These are phyloP conservation scores for Andrena chrysosceles DNA, from an alignment of 2,888 invertebrate genomes.

Conservation along the genomic window DNA sequence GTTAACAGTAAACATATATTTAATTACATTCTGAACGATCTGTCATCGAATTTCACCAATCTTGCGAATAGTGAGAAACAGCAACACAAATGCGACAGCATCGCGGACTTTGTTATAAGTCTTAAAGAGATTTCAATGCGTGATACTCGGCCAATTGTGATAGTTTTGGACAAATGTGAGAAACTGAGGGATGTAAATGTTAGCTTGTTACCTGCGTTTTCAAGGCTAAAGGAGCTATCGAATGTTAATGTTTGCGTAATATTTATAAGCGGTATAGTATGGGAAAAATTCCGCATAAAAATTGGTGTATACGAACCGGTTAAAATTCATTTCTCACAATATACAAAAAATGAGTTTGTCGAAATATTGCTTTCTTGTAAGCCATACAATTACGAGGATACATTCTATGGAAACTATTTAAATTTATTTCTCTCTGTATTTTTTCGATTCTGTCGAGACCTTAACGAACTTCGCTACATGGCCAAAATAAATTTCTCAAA, in stretches of 20 bases:
- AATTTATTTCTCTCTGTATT: conserved; percentile 94
- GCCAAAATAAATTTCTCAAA: conserved; percentile 91
- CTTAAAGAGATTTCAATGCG: conserved; percentile 84
- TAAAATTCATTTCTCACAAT: conserved; percentile 92
- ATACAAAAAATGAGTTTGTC: conserved; percentile 89
- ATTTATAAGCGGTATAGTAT: conserved; percentile 91
- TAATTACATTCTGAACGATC: conserved; percentile 90
- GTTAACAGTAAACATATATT: conserved; percentile 91
- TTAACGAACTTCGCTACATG: conserved; percentile 93
- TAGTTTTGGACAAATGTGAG: conserved; percentile 94
- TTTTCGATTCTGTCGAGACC: conserved; percentile 93
- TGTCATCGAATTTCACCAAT: conserved; percentile 85
- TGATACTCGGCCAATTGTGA: conserved; percentile 86
- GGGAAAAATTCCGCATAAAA: conserved; percentile 92
- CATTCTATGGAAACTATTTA: conserved; percentile 92
- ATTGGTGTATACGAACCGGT: conserved; percentile 90
- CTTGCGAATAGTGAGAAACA: conserved; percentile 82
- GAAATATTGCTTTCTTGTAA: conserved; percentile 85
- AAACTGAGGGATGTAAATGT: conserved; percentile 91
- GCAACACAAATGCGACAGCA: conserved; percentile 88
- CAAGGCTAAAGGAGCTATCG: conserved; percentile 91
- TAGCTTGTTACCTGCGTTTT: conserved; percentile 90
- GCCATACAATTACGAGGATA: conserved; percentile 83
- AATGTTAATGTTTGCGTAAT: conserved; percentile 90
- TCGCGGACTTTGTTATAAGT: conserved; percentile 88